phyloP scores from a whole-genome alignment of 2,888 invertebrate species.

The Notodonta ziczac region DNA sequence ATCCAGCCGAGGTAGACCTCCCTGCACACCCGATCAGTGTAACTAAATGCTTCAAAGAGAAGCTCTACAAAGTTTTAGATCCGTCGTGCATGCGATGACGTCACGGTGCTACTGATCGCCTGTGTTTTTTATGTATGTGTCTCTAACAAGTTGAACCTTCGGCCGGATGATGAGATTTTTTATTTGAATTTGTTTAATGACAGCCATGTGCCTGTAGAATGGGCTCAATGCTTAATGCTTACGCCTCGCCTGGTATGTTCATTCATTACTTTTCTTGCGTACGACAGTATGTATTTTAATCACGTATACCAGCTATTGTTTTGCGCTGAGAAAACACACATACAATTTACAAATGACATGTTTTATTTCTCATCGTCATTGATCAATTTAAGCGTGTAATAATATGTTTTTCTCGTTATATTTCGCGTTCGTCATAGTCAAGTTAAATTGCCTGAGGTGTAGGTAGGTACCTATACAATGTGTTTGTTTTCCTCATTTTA shows the following conservation, averaged over 20 bases:
- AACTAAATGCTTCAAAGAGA: conserved; percentile 20
- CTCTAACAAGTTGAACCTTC: conserved; percentile 25
- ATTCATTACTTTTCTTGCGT: conserved; percentile 23
- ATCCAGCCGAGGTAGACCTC: conserved; percentile 50
- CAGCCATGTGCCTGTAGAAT: conserved; percentile 31
- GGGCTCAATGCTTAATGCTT: conserved; percentile 7
- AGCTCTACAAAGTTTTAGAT: conserved; percentile 33
- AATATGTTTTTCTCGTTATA: too few relatives aligned
- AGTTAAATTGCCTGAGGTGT: too few relatives aligned
- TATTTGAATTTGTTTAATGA: conserved; percentile 33
- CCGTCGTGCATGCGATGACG: conserved; percentile 33
- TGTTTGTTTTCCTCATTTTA: too few relatives aligned
- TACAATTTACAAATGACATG: neutral
- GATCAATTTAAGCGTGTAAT: too few relatives aligned
- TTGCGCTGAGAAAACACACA: conserved; percentile 11
- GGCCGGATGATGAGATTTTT: conserved; percentile 52
- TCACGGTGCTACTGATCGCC: conserved; percentile 33
- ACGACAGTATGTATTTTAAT: conserved; percentile 17
- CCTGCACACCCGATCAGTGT: conserved; percentile 29
- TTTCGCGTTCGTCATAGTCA: too few relatives aligned
- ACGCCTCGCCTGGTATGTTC: conserved; percentile 9
- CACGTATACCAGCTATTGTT: conserved; percentile 15
- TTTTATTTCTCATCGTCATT: too few relatives aligned
- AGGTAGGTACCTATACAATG: too few relatives aligned
- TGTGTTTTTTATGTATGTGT: conserved; percentile 18